Evolutionary conservation across 1,140 invertebrate species (phyloP).

Genomic region (Bombus sibiricus): DNA sequence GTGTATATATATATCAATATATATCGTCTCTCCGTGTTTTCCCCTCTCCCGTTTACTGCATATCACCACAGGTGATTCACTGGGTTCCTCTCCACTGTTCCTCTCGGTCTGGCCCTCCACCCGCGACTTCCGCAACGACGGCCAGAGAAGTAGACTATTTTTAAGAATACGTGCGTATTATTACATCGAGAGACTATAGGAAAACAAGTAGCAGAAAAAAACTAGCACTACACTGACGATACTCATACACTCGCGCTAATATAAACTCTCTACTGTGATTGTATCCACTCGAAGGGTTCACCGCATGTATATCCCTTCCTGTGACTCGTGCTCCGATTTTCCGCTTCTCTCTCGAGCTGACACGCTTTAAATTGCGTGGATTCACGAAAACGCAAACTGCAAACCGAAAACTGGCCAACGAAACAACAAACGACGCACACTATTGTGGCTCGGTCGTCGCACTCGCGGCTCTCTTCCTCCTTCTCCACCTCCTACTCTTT

Average conservation of each 20-base stretch:
- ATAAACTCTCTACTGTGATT: neutral
- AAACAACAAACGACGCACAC: slow-evolving; percentile 67
- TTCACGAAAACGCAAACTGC: slow-evolving; percentile 28
- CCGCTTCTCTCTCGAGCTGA: neutral
- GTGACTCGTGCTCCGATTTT: neutral
- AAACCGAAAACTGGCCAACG: slow-evolving; percentile 54
- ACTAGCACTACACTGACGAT: slow-evolving; percentile 41
- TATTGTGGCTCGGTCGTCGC: slow-evolving; percentile 66
- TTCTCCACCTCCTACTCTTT: slow-evolving; percentile 54
- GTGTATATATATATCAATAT: neutral
- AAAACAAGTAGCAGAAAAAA: slow-evolving; percentile 18
- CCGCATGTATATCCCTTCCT: neutral
- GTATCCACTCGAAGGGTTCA: neutral
- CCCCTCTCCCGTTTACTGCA: slow-evolving; percentile 14
- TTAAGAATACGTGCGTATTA: slow-evolving; percentile 21
- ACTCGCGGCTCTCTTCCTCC: slow-evolving; percentile 67
- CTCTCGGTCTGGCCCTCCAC: slow-evolving; percentile 34
- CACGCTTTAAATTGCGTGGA: neutral
- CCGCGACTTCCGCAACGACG: slow-evolving; percentile 34
- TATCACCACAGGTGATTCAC: slow-evolving; percentile 42
- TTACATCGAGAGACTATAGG: slow-evolving; percentile 16
- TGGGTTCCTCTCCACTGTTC: slow-evolving; percentile 29
- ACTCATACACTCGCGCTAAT: neutral
- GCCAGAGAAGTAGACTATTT: slow-evolving; percentile 1
- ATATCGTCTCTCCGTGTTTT: slow-evolving; percentile 6